These are phyloP conservation scores for Scaptomyza parva DNA, from an alignment of 2,888 invertebrate genomes.

Conservation along the genomic window DNA sequence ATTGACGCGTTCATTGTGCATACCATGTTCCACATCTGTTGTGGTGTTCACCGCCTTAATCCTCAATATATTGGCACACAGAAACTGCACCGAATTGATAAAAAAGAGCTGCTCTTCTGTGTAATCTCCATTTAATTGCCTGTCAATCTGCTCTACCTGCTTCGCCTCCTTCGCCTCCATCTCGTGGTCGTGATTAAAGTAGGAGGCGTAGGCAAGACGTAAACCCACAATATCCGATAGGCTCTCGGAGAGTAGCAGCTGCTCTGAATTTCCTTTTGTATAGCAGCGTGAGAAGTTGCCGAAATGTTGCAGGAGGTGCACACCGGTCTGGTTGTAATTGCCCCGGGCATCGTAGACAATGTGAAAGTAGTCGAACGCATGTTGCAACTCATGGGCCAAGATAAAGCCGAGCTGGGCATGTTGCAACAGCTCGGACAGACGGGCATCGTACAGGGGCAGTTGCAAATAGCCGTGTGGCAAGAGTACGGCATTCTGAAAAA, in stretches of 20 bases:
- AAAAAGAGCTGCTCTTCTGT: slow-evolving; percentile 66
- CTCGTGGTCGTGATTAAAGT: slow-evolving; percentile 42
- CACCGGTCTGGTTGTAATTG: slow-evolving; percentile 68
- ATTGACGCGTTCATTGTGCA: slow-evolving; percentile 74
- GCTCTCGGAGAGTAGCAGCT: slow-evolving; percentile 66
- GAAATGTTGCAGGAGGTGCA: slow-evolving; percentile 65
- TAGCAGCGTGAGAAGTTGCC: slow-evolving; percentile 65
- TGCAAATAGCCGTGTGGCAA: slow-evolving; percentile 76
- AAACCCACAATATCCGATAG: slow-evolving; percentile 76
- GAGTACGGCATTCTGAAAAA: slow-evolving; percentile 75
- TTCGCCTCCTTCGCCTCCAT: background rate
- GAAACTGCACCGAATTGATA: slow-evolving; percentile 77
- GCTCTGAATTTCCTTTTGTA: slow-evolving; percentile 25
- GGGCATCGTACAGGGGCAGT: slow-evolving; percentile 65
- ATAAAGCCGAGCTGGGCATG: slow-evolving; percentile 76
- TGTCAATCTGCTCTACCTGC: background rate
- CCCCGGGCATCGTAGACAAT: slow-evolving; percentile 71
- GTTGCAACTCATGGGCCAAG: slow-evolving; percentile 76
- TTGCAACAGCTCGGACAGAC: slow-evolving; percentile 58
- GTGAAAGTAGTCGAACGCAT: slow-evolving; percentile 77
- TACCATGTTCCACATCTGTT: slow-evolving; percentile 67
- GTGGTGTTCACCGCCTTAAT: slow-evolving; percentile 48
- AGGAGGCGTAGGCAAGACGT: slow-evolving; percentile 68
- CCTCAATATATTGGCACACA: slow-evolving; percentile 69
- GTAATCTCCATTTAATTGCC: slow-evolving; percentile 7